Base-by-base conservation (phyloP, 2,113 vertebrate genomes). In the Paralichthys olivaceus region DNA sequence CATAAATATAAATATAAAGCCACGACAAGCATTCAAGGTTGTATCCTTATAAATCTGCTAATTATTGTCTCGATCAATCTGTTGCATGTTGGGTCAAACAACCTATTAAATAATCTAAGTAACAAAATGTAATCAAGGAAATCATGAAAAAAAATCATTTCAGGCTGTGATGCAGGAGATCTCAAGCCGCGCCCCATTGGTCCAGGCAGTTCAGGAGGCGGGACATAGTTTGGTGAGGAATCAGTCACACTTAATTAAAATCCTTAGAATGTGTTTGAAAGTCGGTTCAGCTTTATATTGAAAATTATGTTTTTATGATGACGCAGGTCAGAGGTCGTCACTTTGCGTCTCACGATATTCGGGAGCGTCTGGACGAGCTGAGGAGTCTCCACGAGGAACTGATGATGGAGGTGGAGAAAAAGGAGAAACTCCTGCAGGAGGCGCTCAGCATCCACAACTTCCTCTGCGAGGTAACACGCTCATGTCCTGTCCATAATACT, bases 81-180 rank as follows among this genome's bases (percentile, higher is more conserved):
- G n/a, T n/a, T n/a, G n/a, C n/a, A n/a, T n/a, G n/a, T n/a, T n/a
- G n/a, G n/a, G n/a, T n/a, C n/a, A n/a, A n/a, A n/a, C n/a, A n/a
- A n/a, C n/a, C n/a, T n/a, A n/a, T n/a, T n/a, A n/a, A n/a, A n/a
- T n/a, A n/a, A n/a, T n/a, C n/a, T n/a, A n/a, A n/a, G n/a, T n/a
- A n/a, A n/a, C n/a, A 45, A 13, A 45, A 45, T n/a, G 17, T 51
- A 1, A 49, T 49, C 19, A 49, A 26, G 13, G 14, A 26, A 20
- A 15, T 17, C 0, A 5, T 45, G 34, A 1, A 7, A 28, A 43
- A 9, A 15, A 6, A 3, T 4, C 5, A 63, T 40, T 53, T 19
- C 70, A 97, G 97, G 95, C 92, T 72, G 54, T 96, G 82, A 94
- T 95, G 90, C 94, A 94, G 65, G 96, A 97, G 83, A 93, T 97